A percentile compares a stretch with the other conserved stretches of the same genome.
Conservation (phyloP, 1,140 invertebrate species). For the Physella acuta region DNA sequence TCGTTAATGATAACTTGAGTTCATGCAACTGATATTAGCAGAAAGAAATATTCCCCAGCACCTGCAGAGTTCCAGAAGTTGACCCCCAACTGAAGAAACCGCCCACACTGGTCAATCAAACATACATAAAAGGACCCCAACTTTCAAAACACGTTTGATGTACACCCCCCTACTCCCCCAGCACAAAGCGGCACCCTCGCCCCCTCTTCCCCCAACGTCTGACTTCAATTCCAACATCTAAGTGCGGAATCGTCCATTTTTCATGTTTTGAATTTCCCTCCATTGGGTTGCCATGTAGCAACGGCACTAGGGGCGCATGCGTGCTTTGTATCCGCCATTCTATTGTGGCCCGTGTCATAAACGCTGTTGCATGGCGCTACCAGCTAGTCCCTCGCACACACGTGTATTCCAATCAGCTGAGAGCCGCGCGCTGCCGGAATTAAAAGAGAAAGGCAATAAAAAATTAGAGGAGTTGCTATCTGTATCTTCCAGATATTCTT, state of each 20-base stretch:
- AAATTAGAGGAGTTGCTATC: neutral
- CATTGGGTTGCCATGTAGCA: slow-evolving; percentile 26
- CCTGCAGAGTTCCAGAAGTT: too few relatives aligned
- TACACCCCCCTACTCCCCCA: neutral
- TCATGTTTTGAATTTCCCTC: slow-evolving; percentile 26
- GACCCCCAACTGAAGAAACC: neutral
- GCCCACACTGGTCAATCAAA: neutral
- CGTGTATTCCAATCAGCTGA: slow-evolving; percentile 20
- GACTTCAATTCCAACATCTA: neutral
- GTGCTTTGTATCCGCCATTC: slow-evolving; percentile 22
- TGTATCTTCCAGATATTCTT: too few relatives aligned
- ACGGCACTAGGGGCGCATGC: slow-evolving; percentile 21
- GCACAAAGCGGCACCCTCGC: neutral
- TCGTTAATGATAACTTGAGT: too few relatives aligned
- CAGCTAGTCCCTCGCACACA: slow-evolving; percentile 15
- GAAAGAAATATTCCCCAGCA: too few relatives aligned
- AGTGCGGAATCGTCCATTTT: neutral
- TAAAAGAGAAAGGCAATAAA: neutral
- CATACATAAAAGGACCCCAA: neutral
- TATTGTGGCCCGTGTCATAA: slow-evolving; percentile 20
- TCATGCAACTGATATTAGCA: too few relatives aligned
- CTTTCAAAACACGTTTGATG: neutral
- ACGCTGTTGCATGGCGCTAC: slow-evolving; percentile 19
- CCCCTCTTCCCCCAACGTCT: neutral
- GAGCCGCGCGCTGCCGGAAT: neutral